Evolutionary conservation across 2,797 vertebrate genomes (phyloP), one percentile per base, ranked within the genome.

Genomic region (Phaenicophaeus curvirostris): DNA sequence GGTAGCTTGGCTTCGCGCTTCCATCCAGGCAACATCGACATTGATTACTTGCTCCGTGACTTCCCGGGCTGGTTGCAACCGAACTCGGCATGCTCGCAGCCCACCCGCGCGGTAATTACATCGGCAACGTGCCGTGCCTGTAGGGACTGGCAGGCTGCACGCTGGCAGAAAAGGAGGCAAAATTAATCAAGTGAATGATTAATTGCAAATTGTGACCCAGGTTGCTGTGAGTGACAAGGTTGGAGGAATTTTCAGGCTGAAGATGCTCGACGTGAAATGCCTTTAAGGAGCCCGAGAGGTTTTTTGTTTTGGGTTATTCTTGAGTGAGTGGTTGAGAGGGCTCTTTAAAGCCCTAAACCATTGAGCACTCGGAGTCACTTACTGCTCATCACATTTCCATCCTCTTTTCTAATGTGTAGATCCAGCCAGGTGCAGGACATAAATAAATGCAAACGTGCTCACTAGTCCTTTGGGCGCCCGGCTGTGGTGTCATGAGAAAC

Each of bases 161-260:
- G 23, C 30, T 2, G 9, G 61, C 69, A 54, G 59, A 54, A 86
- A 62, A 75, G 76, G 86, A 87, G 73, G 73, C 42, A 51, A 69
- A 92, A 79, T 92, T 84, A 82, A 92, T 92, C 71, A 82, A 96
- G 75, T 23, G 86, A 82, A 76, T 72, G 89, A 90, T 83, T 83
- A 92, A 95, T 85, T 74, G 74, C 74, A 33, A 81, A 37, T 44
- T 48, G 77, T 67, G 63, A 58, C 62, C 84, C 7, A 2, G 53
- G 50, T 83, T 93, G 57, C 75, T 67, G 33, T 39, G 48, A 89
- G 65, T 54, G 81, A 66, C 74, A 42, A n/a, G 46, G 82, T 62
- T 65, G 30, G 83, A 88, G 59, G 74, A 59, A 24, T 85, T 65
- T 86, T 84, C 85, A 75, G 69, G 79, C 39, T 88, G 85, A 75